Evolutionary conservation across 1,140 invertebrate genomes (phyloP).

Genomic region (Dendroctonus ponderosae): DNA sequence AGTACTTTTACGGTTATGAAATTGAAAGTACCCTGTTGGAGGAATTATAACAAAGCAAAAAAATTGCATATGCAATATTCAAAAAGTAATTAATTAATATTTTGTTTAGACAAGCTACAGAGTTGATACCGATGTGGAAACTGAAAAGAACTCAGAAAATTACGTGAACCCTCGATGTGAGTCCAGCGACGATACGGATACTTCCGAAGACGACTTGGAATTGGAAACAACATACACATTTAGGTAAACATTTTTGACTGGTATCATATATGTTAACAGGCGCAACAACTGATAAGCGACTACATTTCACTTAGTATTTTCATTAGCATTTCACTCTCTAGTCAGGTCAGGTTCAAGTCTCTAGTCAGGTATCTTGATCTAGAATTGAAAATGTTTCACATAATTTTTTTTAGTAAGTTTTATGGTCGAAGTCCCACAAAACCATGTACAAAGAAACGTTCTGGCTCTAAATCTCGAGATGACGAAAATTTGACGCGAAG

Average conservation of each 20-base stretch:
- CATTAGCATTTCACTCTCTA: too few species aligned
- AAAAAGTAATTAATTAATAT: not conserved
- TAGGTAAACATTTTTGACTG: conserved; percentile 1
- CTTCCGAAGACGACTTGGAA: conserved; percentile 40
- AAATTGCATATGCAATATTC: not conserved
- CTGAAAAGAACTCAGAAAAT: conserved; percentile 5
- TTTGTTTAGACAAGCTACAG: conserved; percentile 24
- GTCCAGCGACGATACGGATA: conserved; percentile 42
- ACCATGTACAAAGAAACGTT: conserved; percentile 30
- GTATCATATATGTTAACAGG: not conserved
- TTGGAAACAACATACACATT: conserved; percentile 33
- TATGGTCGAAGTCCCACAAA: conserved; percentile 30
- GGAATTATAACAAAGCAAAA: too few species aligned
- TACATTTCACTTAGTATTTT: not conserved
- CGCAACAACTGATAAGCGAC: not conserved
- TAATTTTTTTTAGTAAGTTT: conserved; percentile 25
- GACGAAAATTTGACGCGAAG: conserved; percentile 24
- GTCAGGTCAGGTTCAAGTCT: too few species aligned
- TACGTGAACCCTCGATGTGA: conserved; percentile 4
- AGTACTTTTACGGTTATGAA: too few species aligned
- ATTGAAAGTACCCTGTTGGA: too few species aligned
- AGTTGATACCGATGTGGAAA: conserved; percentile 20
- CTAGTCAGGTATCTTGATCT: not conserved
- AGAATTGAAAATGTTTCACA: not conserved
- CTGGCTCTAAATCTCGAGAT: conserved; percentile 31